Percentiles rank a stretch among this genome's conserved stretches.
These are phyloP conservation scores for Cataglyphis cursor DNA, from an alignment of 2,888 invertebrate genomes.

Conservation along the genomic window DNA sequence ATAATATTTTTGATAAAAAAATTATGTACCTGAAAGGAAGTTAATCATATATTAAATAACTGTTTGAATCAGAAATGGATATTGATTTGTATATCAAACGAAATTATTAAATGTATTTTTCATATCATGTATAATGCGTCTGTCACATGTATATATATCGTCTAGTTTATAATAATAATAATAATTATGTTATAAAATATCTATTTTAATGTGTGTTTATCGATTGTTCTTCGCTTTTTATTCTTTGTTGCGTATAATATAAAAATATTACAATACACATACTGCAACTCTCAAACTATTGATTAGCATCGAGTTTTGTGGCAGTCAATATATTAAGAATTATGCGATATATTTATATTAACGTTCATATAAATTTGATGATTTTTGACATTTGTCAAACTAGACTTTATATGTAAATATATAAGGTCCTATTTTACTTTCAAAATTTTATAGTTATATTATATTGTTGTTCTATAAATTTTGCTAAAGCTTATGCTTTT, in stretches of 20 bases:
- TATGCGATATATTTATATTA: not conserved
- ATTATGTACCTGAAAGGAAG: not conserved
- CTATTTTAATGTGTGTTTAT: conserved; percentile 11
- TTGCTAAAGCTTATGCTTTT: not conserved
- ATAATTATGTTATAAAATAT: not conserved
- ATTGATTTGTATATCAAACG: not conserved
- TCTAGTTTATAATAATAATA: not conserved
- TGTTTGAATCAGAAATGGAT: not conserved
- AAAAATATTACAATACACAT: not conserved
- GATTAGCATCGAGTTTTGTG: not conserved
- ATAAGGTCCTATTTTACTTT: not conserved
- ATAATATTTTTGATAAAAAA: not conserved
- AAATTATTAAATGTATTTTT: not conserved
- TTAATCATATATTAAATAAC: not conserved
- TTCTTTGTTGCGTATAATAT: not conserved
- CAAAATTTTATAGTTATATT: not conserved
- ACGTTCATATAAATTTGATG: conserved; percentile 2
- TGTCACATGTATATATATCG: not conserved
- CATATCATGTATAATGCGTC: not conserved
- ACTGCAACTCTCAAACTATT: not conserved
- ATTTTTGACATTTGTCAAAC: not conserved
- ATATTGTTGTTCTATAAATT: not conserved
- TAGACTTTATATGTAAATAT: not conserved
- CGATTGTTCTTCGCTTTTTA: not conserved
- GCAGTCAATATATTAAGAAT: not conserved